Base-by-base conservation (phyloP, 2,797 vertebrate genomes). In the Fistularia commersonii region DNA sequence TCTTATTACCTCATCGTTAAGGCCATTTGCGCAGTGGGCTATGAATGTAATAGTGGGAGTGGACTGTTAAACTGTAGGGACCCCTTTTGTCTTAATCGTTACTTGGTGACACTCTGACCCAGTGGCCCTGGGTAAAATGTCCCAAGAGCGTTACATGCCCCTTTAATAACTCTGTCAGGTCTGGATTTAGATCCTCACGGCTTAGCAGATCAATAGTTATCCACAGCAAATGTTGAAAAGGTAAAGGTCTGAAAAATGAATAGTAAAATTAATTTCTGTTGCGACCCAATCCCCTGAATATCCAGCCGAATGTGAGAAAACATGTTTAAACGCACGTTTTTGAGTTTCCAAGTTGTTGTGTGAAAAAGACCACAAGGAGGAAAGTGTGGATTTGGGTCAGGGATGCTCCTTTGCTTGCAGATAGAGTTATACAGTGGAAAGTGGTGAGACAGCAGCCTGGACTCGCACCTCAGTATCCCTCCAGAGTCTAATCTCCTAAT, bases 71-170 rank as follows among this genome's bases (percentile, higher is more conserved):
- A 87, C 78, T 80, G 78, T 57, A 72, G 86, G 82, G 80, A 87
- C 80, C 83, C 83, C 82, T 87, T 88, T 85, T 83, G 86, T 87
- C 86, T 85, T 86, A 84, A 87, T 88, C 72, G 79, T 82, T 74
- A 68, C 81, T 72, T 32, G 65, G 79, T 81, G 84, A 84, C 84
- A 85, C 59, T 46, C 62, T 83, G 84, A 86, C 82, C 84, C 3
- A 43, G 32, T 75, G 79, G 80, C 78, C 74, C 61, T 14, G 66
- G 81, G 71, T 86, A 84, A 87, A 85, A 68, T 68, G 81, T 87
- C 84, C 77, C 82, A 48, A 23, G 79, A 77, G 84, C 69, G 72
- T 73, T 69, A 54, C 80, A 34, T 62, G 63, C 41, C 38, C 58
- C 60, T 74, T 71, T 80, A 82, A 80, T 78, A 76, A 71, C 74